These are phyloP conservation scores for Loxodonta africana DNA, from an alignment of 2,113 vertebrate genomes.

Conservation along the genomic window DNA sequence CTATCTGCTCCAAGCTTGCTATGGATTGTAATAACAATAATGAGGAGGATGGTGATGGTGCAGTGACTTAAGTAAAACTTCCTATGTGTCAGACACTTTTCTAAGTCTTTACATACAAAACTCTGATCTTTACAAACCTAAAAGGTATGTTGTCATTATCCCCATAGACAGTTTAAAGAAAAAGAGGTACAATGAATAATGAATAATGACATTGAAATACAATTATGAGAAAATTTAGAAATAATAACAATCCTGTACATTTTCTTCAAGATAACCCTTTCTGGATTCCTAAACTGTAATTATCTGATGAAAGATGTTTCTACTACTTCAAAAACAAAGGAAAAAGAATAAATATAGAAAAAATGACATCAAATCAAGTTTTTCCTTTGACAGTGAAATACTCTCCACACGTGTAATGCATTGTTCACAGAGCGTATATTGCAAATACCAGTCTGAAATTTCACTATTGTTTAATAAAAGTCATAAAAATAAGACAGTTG, in stretches of 20 bases:
- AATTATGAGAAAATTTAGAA: constrained; percentile 15
- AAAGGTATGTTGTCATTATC: neutral
- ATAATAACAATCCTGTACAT: neutral
- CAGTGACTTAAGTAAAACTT: neutral
- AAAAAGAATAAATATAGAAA: neutral
- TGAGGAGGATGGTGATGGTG: neutral
- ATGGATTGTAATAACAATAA: neutral
- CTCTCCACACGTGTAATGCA: neutral
- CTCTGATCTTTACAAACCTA: neutral
- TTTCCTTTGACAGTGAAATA: neutral
- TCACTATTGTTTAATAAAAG: neutral
- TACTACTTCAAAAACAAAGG: neutral
- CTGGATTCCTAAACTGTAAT: neutral
- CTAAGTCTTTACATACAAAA: neutral
- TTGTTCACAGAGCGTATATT: neutral
- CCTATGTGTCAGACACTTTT: neutral
- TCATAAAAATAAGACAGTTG: constrained; percentile 11
- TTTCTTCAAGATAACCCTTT: neutral
- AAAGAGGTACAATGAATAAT: neutral
- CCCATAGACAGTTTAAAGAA: neutral
- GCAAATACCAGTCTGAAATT: neutral
- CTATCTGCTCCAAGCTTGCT: neutral
- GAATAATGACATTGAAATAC: neutral
- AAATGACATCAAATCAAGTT: neutral
- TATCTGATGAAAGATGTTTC: constrained; percentile 26